Evolutionary conservation across 2,797 vertebrate species (phyloP), one percentile per base, ranked within the genome.

Genomic region (Hybognathus amarus): DNA sequence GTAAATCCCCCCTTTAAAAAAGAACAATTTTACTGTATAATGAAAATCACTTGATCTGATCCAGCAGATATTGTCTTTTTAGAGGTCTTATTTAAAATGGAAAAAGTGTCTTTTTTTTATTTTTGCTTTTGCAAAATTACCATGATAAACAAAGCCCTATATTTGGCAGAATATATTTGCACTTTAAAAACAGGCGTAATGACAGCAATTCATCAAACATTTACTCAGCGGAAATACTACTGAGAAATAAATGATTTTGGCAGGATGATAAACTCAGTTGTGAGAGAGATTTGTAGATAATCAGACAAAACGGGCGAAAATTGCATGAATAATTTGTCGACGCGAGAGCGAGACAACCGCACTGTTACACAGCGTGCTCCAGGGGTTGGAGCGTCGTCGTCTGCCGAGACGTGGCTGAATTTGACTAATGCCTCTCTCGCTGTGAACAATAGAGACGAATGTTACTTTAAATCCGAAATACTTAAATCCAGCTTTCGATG

Each of bases 391-490:
- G 64, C 74, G 68, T 82, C 71, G 67, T 33, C 76, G 87, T 84
- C 83, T 85, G 66, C 79, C 56, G 87, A 87, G 86, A 87, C 59
- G 71, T 84, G 85, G 86, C 80, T 84, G 89, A 85, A 90, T 88
- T 87, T 91, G 90, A 91, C 90, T 91, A 91, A 91, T 87, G 88
- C 84, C 82, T 88, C 86, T 88, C 88, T 86, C 85, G 88, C 86
- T 83, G 83, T 89, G 89, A 90, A 90, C 89, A 90, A 91, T 89
- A 88, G 89, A 90, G 89, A 91, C 85, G 87, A 90, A 91, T 90
- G 90, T 89, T 90, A 88, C 85, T 87, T 90, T 89, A 89, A 90
- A 91, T 88, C 87, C 85, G 82, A 89, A 90, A 89, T 89, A 88
- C 89, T 91, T 90, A 90, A 89, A 90, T 86, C 86, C 83, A 81